Percentiles rank a stretch among this genome's conserved stretches.
Conservation (phyloP, 2,888 invertebrate species). For the Nysson spinosus region DNA sequence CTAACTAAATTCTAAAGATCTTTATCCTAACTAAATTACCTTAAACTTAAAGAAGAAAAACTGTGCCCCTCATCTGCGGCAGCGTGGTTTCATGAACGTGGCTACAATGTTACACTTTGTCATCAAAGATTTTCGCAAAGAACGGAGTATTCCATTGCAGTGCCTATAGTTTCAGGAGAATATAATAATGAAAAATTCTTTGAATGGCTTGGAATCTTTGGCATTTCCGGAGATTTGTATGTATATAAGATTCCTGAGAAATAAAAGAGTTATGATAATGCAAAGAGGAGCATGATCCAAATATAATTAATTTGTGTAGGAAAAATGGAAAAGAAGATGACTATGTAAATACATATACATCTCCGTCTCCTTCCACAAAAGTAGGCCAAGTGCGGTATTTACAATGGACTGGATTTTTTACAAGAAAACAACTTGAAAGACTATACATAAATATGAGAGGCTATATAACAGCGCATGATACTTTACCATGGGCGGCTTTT, state of each 20-base stretch:
- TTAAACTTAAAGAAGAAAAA: conserved; percentile 66
- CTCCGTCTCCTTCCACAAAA: conserved; percentile 70
- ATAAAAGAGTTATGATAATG: neutral
- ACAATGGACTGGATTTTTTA: conserved; percentile 79
- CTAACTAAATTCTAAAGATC: neutral
- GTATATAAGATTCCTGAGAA: conserved; percentile 42
- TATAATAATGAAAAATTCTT: conserved; percentile 74
- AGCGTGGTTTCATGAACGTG: conserved; percentile 79
- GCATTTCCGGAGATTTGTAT: conserved; percentile 76
- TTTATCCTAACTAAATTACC: conserved; percentile 2
- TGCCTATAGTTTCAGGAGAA: conserved; percentile 74
- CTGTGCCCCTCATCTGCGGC: conserved; percentile 82
- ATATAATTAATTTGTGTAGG: conserved; percentile 55
- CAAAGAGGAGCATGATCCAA: too few relatives aligned
- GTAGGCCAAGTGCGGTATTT: conserved; percentile 75
- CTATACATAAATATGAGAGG: conserved; percentile 73
- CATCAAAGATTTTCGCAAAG: conserved; percentile 73
- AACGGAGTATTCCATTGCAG: conserved; percentile 72
- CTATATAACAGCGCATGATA: conserved; percentile 58
- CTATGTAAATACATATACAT: conserved; percentile 76
- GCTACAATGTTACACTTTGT: conserved; percentile 77
- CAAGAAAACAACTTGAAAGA: conserved; percentile 71
- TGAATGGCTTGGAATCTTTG: conserved; percentile 81
- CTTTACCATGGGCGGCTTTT: conserved; percentile 78
- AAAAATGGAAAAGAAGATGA: conserved; percentile 65